Base-by-base conservation (phyloP, 2,113 vertebrate species). In the Phrynosoma platyrhinos region DNA sequence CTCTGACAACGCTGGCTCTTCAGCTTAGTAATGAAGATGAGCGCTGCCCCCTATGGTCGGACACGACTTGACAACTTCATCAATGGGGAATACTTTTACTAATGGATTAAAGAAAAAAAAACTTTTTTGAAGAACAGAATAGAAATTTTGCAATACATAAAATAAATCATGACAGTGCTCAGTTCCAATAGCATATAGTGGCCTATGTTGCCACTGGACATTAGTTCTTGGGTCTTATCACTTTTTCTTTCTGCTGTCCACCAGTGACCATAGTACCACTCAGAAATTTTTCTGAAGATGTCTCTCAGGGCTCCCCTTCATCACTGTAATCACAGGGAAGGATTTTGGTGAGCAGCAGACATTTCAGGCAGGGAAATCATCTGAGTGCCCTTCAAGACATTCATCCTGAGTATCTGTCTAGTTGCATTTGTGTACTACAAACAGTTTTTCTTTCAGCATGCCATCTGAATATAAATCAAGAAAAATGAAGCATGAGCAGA, bases 401-500 rank as follows among this genome's bases (percentile, higher is more conserved):
- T 2, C 0, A 3, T 66, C 30, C 77, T 64, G 66, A 64, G 30
- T 30, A 8, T n/a, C 71, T 12, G 27, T 32, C 53, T 69, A 72
- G 12, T n/a, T 25, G 36, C 14, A 20, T 62, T 23, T 62, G 71
- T 0, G 20, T 40, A 71, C 40, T 62, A 86, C 80, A 76, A 88
- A 36, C n/a, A 47, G 52, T 14, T 93, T 64, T 77, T 83, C 10
- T 12, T 68, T 80, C 16, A 81, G 82, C 21, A 79, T 55, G 52
- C 40, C 75, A 74, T 55, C 69, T 20, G 14, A 86, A 10, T 36
- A 30, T 81, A 72, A 81, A 87, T 52, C 30, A 55, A 58, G 40
- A 85, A 88, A 82, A 40, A 82, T 16, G 64, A 69, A 72, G 52
- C 7, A 20, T 68, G 32, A 85, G 40, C 16, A 79, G 32, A 85